A percentile compares a stretch with the other conserved stretches of the same genome.
Conservation (phyloP, 2,113 vertebrate species). For the Sialia sialis region DNA sequence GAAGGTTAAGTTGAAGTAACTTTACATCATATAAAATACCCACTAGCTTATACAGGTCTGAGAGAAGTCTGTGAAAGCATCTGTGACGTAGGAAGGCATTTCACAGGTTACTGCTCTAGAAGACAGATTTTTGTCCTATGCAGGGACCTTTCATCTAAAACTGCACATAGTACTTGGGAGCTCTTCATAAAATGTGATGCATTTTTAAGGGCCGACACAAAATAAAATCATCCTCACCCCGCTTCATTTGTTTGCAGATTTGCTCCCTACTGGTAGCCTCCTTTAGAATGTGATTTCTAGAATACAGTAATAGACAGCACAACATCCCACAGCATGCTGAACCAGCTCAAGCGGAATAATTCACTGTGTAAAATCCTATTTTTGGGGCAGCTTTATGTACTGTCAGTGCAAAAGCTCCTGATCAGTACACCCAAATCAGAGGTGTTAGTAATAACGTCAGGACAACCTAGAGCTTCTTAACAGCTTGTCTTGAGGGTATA, state of each 20-base stretch:
- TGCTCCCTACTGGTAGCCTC: neutral
- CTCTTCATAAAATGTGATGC: neutral
- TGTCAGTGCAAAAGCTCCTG: neutral
- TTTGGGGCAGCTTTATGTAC: neutral
- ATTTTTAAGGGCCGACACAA: accelerated
- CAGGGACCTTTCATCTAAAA: neutral
- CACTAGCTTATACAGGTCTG: neutral
- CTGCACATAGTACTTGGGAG: accelerated
- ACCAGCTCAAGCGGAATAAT: neutral
- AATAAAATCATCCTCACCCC: neutral
- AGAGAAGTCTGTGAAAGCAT: neutral
- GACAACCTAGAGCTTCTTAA: neutral
- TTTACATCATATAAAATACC: neutral
- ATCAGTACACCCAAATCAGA: neutral
- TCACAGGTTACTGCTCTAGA: neutral
- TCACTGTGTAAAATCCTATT: neutral
- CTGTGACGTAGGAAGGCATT: neutral
- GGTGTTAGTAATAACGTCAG: neutral
- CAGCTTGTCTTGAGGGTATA: neutral
- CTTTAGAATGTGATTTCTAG: neutral
- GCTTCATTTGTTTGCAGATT: neutral
- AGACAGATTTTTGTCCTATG: neutral
- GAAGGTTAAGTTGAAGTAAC: neutral
- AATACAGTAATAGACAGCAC: neutral
- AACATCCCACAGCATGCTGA: neutral